phyloP scores from a whole-genome alignment of 2,113 vertebrate genomes.

The Pteropus alecto region DNA sequence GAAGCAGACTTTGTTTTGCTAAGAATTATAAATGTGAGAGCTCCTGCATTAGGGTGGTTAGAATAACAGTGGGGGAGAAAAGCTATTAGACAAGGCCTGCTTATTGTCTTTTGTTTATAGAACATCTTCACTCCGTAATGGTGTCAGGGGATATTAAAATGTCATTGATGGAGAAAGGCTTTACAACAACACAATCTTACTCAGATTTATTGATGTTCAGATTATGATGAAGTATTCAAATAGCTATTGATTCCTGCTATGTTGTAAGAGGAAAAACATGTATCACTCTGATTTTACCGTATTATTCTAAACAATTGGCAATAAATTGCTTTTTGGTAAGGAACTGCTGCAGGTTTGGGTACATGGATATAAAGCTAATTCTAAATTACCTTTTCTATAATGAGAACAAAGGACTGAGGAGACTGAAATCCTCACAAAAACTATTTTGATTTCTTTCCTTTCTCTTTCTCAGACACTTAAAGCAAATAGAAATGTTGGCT shows the following conservation, averaged over 20 bases:
- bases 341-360: not conserved
- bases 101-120: not conserved
- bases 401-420: not conserved
- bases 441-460: not conserved
- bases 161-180: not conserved
- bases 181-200: not conserved
- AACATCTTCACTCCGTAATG: not conserved
- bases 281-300: not conserved
- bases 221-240: not conserved
- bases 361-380: not conserved
- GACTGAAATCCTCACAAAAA: not conserved
- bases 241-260: not conserved
- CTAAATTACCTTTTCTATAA: not conserved
- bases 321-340: not conserved
- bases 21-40: slow-evolving; percentile 18
- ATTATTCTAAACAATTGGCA: not conserved
- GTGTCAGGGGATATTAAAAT: not conserved
- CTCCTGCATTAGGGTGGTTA: not conserved
- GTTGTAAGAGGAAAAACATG: not conserved
- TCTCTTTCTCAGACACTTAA: not conserved
- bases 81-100: not conserved
- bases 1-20: slow-evolving; percentile 35
- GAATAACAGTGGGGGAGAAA: slow-evolving; percentile 20
- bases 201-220: not conserved
- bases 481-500: not conserved